Evolutionary conservation across 1,140 invertebrate genomes (phyloP), one percentile per base, ranked within the genome.

Genomic region (Caenorhabditis brenneri): DNA sequence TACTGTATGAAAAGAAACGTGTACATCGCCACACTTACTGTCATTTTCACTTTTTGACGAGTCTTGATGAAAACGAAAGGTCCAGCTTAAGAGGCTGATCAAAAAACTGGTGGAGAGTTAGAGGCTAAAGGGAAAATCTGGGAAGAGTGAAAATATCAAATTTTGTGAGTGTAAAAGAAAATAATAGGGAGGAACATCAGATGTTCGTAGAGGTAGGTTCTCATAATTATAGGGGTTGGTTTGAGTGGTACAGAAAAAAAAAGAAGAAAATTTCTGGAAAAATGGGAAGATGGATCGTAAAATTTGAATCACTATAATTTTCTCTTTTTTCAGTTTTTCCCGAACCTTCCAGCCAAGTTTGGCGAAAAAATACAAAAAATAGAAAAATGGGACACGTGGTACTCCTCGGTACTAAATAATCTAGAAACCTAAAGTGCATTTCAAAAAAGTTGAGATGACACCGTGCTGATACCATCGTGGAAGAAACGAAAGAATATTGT

Each of bases 1-100:
- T 74, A 74, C 65, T 74, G 36, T 46, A 74, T 74, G 65, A 74
- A 74, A 74, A 42, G 65, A 74, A 74, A 74, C 65, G 36, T 74
- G 65, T 74, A 74, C 65, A 74, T 27, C 19, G 65, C 65, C 65
- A 42, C 65, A 74, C 65, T 74, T 74, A 74, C 36, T 74, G 65
- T 74, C 65, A 22, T 74, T 42, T n/a, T 74, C 65, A 74, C 65
- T 42, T 74, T 42, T 74, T 42, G 65, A 74, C 65, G 65, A 74
- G 33, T 74, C 36, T 74, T 74, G 65, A 42, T 74, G 58, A 74
- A 74, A 74, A 42, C 33, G 36, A 42, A 74, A 74, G 22, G 65
- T 42, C 65, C 65, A 74, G 65, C 65, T 74, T 74, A 42, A 74
- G 65, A 42, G 65, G 65, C 39, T 60, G 58, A 65, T 33, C 29